Evolutionary conservation across 2,113 vertebrate species (phyloP).

Genomic region (Hyperopisus bebe): DNA sequence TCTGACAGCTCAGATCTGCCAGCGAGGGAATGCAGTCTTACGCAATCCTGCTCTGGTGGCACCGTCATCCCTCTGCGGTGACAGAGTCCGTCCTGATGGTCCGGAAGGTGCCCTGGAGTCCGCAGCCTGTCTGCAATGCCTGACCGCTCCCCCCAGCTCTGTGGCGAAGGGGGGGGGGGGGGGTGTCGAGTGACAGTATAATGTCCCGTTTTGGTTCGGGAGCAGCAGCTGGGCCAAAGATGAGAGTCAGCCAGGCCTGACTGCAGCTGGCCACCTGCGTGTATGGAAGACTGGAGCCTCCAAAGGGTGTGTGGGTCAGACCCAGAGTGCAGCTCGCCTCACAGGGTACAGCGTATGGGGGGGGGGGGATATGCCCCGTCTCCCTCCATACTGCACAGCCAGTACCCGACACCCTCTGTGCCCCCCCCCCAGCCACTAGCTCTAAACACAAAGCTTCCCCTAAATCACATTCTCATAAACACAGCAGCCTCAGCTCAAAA

Average conservation of each 20-base stretch:
- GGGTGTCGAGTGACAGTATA: background rate
- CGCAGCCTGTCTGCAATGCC: background rate
- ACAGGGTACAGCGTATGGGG: background rate
- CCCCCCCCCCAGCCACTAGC: background rate
- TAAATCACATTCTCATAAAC: slow-evolving; percentile 13
- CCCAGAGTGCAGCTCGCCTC: background rate
- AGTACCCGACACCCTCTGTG: background rate
- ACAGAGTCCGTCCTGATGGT: background rate
- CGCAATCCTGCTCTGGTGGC: background rate
- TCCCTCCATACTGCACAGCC: background rate
- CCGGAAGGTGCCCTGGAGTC: background rate
- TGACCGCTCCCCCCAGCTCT: background rate
- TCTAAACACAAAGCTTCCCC: background rate
- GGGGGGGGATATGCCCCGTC: background rate
- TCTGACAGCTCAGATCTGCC: slow-evolving; percentile 24
- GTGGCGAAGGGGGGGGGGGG: background rate
- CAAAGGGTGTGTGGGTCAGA: background rate
- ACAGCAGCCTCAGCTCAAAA: slow-evolving; percentile 24
- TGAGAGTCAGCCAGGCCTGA: background rate
- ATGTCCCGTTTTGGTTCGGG: background rate
- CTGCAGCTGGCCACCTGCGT: background rate
- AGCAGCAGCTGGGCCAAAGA: background rate
- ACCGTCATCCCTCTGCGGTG: background rate
- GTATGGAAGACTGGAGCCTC: background rate
- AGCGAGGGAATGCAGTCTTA: background rate